Conservation (phyloP, 2,888 invertebrate genomes). For the Calliphora vomitoria region DNA sequence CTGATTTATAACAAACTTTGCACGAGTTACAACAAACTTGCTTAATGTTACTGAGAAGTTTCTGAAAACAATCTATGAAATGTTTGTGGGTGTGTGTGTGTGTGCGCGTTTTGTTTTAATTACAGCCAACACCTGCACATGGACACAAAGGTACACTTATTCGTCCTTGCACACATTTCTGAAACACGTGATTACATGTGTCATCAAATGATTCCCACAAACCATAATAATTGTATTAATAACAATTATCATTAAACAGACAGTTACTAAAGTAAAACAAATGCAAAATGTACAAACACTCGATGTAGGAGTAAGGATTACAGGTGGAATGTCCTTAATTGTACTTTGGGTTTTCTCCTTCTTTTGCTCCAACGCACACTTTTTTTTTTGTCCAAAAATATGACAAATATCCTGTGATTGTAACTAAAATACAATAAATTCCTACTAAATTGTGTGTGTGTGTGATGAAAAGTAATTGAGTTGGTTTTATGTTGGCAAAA, state of each 20-base stretch:
- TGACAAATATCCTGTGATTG: constrained; percentile 14
- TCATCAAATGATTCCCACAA: constrained; percentile 41
- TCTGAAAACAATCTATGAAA: constrained; percentile 30
- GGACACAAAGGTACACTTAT: background rate
- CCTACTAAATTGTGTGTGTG: background rate
- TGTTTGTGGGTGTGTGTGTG: background rate
- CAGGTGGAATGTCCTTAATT: constrained; percentile 36
- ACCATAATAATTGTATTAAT: constrained; percentile 44
- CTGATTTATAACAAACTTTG: constrained; percentile 21
- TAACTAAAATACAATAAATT: constrained; percentile 12
- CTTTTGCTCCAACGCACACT: background rate
- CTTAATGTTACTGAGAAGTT: constrained; percentile 43
- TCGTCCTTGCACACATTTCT: background rate
- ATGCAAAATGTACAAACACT: constrained; percentile 6
- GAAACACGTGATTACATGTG: constrained; percentile 46
- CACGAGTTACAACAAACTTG: constrained; percentile 32
- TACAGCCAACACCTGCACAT: background rate
- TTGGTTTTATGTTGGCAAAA: background rate
- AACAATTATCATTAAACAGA: constrained; percentile 50
- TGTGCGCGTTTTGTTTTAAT: background rate
- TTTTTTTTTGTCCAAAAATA: background rate
- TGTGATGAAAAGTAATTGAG: constrained; percentile 1
- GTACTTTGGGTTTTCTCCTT: background rate
- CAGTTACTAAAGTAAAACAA: constrained; percentile 31
- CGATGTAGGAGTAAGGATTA: background rate